Base-by-base conservation (phyloP, 2,113 vertebrate species). In the Eptatretus burgeri region DNA sequence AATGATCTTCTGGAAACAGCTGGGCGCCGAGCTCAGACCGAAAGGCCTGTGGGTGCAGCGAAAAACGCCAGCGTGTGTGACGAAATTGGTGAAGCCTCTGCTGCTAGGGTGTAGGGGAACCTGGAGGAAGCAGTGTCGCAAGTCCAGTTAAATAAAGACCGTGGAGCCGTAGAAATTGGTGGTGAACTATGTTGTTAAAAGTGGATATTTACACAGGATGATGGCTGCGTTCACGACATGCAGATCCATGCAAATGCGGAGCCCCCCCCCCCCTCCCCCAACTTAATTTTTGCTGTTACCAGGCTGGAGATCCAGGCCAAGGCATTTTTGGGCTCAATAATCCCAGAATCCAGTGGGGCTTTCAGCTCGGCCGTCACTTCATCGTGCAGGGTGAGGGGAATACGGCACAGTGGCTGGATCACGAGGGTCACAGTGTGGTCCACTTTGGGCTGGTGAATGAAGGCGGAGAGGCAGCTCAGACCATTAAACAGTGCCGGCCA, bases 1-100 rank as follows among this genome's bases (percentile, higher is more conserved):
- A 63, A 69, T 66, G n/a, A 66, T 67, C 14, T 69, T 67, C 19
- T 67, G 64, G n/a, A n/a, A n/a, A n/a, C n/a, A n/a, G n/a, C n/a
- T n/a, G n/a, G n/a, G 66, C 2, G 64, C 65, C 2, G 65, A 68
- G 13, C 50, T 64, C 14, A 66, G 62, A 16, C 63, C 65, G 56
- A 68, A 68, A 13, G 60, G 13, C 51, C 66, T 27, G 2, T 27
- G 9, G 11, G 18, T 65, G 60, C 63, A 68, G 14, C 50, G 10
- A 64, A 67, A 67, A 2, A 67, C 14, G 1, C 66, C 64, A 7
- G 8, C 11, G 14, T 69, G 56, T 13, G 19, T 7, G 7, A 41
- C 27, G 27, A 41, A 41, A 41, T 3, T 7, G 7, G 27, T 41
- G 27, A 41, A 7, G 27, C 7, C 27, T 41, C 7, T 41, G 27